phyloP scores from a whole-genome alignment of 2,113 vertebrate genomes.

The Hippoglossus stenolepis region DNA sequence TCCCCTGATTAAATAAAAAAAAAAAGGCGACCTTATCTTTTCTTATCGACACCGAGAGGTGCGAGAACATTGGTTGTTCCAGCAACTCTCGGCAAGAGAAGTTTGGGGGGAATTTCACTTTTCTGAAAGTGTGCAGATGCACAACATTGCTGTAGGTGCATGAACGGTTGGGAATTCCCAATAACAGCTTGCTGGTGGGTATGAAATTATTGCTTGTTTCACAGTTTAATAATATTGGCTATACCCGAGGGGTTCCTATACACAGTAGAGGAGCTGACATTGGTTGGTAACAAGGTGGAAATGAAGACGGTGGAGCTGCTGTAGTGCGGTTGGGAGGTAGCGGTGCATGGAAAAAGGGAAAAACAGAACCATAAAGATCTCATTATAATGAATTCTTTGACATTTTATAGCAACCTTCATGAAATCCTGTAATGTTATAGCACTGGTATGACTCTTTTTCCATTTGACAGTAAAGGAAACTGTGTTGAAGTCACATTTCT shows the following conservation, averaged over 20 bases:
- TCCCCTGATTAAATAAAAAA: constrained; percentile 15
- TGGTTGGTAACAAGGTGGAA: constrained; percentile 45
- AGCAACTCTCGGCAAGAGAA: constrained; percentile 10
- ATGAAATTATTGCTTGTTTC: constrained; percentile 31
- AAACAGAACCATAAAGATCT: constrained; percentile 34
- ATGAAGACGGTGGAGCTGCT: constrained; percentile 15
- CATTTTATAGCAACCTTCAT: constrained; percentile 8
- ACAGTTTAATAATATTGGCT: constrained; percentile 33
- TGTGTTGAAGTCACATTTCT: neutral
- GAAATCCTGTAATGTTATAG: neutral
- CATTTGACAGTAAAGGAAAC: neutral
- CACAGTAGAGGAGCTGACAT: constrained; percentile 30
- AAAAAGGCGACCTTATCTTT: neutral
- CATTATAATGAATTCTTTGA: constrained; percentile 30
- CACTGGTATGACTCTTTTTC: neutral
- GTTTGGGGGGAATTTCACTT: constrained; percentile 6
- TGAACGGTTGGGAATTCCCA: constrained; percentile 30
- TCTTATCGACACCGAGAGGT: neutral
- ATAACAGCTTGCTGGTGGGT: constrained; percentile 4
- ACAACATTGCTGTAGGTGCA: constrained; percentile 9
- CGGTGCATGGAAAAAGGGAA: constrained; percentile 30
- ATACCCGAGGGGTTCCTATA: constrained; percentile 25
- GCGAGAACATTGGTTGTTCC: neutral
- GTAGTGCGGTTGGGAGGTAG: constrained; percentile 23
- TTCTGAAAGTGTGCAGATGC: neutral